Evolutionary conservation across 2,888 invertebrate genomes (phyloP).

Genomic region (Celastrina argiolus): DNA sequence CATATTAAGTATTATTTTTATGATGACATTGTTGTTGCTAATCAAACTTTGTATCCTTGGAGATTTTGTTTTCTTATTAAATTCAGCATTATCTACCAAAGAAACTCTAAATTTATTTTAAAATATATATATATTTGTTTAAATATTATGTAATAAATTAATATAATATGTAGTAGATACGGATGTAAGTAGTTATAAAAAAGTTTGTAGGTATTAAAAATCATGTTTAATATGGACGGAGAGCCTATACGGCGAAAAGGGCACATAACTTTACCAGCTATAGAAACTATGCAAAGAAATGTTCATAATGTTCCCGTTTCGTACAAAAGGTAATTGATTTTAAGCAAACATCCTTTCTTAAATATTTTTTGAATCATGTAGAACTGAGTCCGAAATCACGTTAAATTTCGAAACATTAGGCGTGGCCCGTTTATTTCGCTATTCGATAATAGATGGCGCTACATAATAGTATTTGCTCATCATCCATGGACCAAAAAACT

Average conservation of each 20-base stretch:
- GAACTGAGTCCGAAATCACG: not conserved
- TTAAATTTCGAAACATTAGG: not conserved
- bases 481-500: not conserved
- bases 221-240: conserved; percentile 27
- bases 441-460: not conserved
- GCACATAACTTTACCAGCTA: conserved; percentile 52
- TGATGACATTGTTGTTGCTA: too few species aligned
- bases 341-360: too few species aligned
- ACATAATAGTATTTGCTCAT: not conserved
- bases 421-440: not conserved
- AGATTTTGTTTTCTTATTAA: conserved; percentile 13
- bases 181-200: not conserved
- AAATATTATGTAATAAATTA: not conserved
- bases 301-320: conserved; percentile 51
- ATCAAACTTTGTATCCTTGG: conserved; percentile 26
- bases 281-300: conserved; percentile 63
- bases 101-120: not conserved
- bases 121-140: conserved; percentile 7
- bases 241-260: conserved; percentile 36
- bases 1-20: too few species aligned
- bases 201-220: not conserved
- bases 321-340: conserved; percentile 45
- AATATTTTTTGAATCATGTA: not conserved
- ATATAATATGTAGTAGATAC: not conserved
- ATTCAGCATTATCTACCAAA: not conserved